Base-by-base conservation (phyloP, 2,113 vertebrate genomes). In the Psittacara wagleri region DNA sequence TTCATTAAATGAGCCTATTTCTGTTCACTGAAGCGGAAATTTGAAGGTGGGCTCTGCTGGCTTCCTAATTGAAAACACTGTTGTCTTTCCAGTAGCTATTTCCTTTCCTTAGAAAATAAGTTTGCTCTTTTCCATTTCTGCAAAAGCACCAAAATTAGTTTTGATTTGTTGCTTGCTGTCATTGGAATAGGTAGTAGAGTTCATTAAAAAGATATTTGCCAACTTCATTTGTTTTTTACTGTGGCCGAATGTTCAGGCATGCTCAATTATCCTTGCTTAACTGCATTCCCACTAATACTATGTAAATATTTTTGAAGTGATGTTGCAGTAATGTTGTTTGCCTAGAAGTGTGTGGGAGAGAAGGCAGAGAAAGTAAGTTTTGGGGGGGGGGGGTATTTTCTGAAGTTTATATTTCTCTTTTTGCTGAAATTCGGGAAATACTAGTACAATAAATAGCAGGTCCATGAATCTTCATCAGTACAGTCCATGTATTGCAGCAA, bases 401-500 rank as follows among this genome's bases (percentile, higher is more conserved):
- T 61, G 44, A 79, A 64, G 33, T 83, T 31, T 73, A 1, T 9
- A 18, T 64, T 88, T 81, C 23, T 51, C 31, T 70, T 70, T 70
- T 55, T 25, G 11, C 55, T 87, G 48, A 69, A 64, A 72, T 73
- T 76, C 19, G 13, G n/a, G 22, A 89, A 85, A n/a, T 87, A 7
- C 6, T n/a, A 9, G 22, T 64, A 28, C 1, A 2, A 62, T 33
- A 66, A 89, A 73, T 48, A 79, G 15, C 48, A 61, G 8, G 78
- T 83, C 22, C 4, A 0, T 0, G 0, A 41, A 51, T 86, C 14
- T 12, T 75, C 31, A 14, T 83, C 18, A 33, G 27, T 70, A 28
- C 19, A 55, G 16, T 44, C 44, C 2, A 0, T 61, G 9, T n/a
- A 55, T 48, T 22, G 1, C 12, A 57, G 44, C 19, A 48, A 63